Evolutionary conservation across 1,140 invertebrate genomes (phyloP), one percentile per base, ranked within the genome.

Genomic region (Bombus vancouverensis): DNA sequence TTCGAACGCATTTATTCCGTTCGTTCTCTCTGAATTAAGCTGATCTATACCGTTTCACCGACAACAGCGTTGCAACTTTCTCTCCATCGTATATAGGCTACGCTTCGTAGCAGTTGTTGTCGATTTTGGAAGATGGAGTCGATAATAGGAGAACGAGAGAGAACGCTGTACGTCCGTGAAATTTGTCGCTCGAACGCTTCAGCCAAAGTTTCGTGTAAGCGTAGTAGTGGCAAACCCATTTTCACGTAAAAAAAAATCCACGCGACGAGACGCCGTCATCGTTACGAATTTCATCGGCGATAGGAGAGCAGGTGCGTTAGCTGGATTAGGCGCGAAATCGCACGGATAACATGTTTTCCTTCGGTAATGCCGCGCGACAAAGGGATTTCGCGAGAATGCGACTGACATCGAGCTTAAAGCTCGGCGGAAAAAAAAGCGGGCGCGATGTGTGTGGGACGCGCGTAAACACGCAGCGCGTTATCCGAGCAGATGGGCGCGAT

Each of bases 11-110:
- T 90, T 90, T 89, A 87, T 85, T 91, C 88, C 85, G 86, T 83
- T 85, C 74, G 76, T 81, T 80, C 76, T 28, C 76, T 62, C 66
- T 9, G 91, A 89, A 92, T 92, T 92, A 90, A 90, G 89, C 92
- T 89, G 92, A 93, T 93, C 91, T 93, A 87, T 84, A 86, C 83
- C 87, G 88, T 87, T 90, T 86, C 53, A 85, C 89, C 75, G 66
- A 86, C 89, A 90, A 93, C 91, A 72, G 62, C 68, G 70, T 65
- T 84, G 78, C 62, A 74, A 73, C 86, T 89, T 88, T 81, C 84
- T 70, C 68, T 84, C 72, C 65, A n/a, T n/a, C 28, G 4, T n/a
- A 13, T 5, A 3, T 10, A 53, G 18, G 47, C 18, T 22, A 53
- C 73, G 42, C 37, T 42, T 65, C 47, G 59, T 34, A 34, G 47